Conservation (phyloP, 1,140 invertebrate genomes). For the Calliphora vicina region DNA sequence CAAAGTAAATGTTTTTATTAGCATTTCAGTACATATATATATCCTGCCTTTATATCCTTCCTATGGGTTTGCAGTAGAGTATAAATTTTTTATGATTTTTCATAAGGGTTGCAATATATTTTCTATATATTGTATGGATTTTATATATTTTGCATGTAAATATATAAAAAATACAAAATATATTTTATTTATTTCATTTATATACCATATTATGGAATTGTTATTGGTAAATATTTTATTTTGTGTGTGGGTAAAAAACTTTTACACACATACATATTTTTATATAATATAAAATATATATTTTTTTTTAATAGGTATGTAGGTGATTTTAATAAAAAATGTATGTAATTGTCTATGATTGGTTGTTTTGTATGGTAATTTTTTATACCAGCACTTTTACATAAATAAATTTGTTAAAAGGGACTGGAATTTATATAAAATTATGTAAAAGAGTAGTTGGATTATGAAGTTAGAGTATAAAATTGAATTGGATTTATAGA, state of each 20-base stretch:
- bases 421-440: no score
- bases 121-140: not conserved
- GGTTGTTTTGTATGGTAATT: not conserved
- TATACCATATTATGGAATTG: not conserved
- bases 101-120: not conserved
- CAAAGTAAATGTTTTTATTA: not conserved
- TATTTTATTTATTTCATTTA: not conserved
- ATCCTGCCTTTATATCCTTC: no score
- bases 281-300: not conserved
- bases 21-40: no score
- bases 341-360: not conserved
- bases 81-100: not conserved
- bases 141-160: not conserved
- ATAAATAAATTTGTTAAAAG: no score
- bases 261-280: not conserved
- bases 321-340: not conserved
- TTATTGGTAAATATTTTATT: constrained; percentile 28
- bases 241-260: not conserved
- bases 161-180: not conserved
- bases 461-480: no score
- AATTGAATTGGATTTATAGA: no score
- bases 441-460: no score
- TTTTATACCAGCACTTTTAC: no score
- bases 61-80: not conserved
- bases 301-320: constrained; percentile 17